phyloP scores from a whole-genome alignment of 2,888 invertebrate genomes.

The Arenicola marina region DNA sequence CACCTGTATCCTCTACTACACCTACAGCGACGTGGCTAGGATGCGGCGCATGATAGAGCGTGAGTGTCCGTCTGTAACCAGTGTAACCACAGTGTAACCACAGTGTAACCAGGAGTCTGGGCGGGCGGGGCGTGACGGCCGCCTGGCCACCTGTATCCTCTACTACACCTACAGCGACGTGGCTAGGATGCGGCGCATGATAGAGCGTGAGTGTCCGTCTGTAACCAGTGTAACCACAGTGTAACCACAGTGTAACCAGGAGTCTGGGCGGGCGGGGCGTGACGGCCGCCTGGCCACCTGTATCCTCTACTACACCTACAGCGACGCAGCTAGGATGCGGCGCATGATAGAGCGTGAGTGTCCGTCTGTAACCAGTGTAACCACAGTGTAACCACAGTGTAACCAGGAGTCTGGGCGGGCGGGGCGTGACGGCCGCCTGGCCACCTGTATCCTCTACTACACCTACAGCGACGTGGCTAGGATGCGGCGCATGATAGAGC shows the following conservation, averaged over 20 bases:
- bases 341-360: slow-evolving; percentile 59
- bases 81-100: no score
- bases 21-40: slow-evolving; percentile 73
- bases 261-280: slow-evolving; percentile 93
- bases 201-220: slow-evolving; percentile 60
- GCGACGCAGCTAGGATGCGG: slow-evolving; percentile 67
- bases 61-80: no score
- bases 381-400: no score
- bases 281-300: slow-evolving; percentile 86
- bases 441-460: slow-evolving; percentile 88
- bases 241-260: no score
- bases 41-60: slow-evolving; percentile 57
- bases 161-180: slow-evolving; percentile 85
- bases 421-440: slow-evolving; percentile 85
- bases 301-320: slow-evolving; percentile 84
- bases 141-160: slow-evolving; percentile 79
- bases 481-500: slow-evolving; percentile 55
- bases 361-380: no score
- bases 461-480: slow-evolving; percentile 74
- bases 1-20: slow-evolving; percentile 85
- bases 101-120: slow-evolving; percentile 99
- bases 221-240: no score
- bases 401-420: slow-evolving; percentile 97
- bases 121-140: slow-evolving; percentile 92
- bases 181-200: slow-evolving; percentile 55